These are phyloP conservation scores for Tenebrosternarchus preto DNA, from an alignment of 2,113 vertebrate species.

Conservation along the genomic window DNA sequence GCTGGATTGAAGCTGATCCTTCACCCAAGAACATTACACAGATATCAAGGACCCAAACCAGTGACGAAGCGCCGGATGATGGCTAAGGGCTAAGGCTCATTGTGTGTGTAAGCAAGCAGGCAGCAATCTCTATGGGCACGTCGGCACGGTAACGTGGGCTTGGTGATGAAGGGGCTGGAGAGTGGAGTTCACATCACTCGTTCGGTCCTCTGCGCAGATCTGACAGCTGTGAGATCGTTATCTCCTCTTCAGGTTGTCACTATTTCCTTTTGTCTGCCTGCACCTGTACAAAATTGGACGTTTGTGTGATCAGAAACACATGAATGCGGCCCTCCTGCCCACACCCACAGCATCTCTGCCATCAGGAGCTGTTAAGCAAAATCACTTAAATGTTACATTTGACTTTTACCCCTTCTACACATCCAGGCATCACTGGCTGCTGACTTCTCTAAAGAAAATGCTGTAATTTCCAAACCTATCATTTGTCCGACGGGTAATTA, in stretches of 20 bases:
- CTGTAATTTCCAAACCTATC: conserved; percentile 46
- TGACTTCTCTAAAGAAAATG: conserved; percentile 43
- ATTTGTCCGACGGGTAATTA: conserved; percentile 50
- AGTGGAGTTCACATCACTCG: too few relatives aligned
- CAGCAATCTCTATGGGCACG: too few relatives aligned
- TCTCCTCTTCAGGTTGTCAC: not conserved
- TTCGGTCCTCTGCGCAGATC: too few relatives aligned
- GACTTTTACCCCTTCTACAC: conserved; percentile 12
- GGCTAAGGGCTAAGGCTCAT: too few relatives aligned
- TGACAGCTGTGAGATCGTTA: too few relatives aligned
- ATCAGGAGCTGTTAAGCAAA: conserved; percentile 17
- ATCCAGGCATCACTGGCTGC: conserved; percentile 32
- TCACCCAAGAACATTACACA: too few relatives aligned
- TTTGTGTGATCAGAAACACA: conserved; percentile 10
- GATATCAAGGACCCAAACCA: too few relatives aligned
- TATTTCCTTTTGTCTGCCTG: not conserved
- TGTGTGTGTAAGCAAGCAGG: too few relatives aligned
- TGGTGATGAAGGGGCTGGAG: too few relatives aligned
- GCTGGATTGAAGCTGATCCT: too few relatives aligned
- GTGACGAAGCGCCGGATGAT: too few relatives aligned
- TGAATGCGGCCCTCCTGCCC: conserved; percentile 33
- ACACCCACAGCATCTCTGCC: conserved; percentile 5
- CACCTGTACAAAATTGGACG: not conserved
- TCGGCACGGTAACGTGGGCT: too few relatives aligned
- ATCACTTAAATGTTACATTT: conserved; percentile 26